Conservation (phyloP, 2,113 vertebrate species). For the Albula glossodonta region DNA sequence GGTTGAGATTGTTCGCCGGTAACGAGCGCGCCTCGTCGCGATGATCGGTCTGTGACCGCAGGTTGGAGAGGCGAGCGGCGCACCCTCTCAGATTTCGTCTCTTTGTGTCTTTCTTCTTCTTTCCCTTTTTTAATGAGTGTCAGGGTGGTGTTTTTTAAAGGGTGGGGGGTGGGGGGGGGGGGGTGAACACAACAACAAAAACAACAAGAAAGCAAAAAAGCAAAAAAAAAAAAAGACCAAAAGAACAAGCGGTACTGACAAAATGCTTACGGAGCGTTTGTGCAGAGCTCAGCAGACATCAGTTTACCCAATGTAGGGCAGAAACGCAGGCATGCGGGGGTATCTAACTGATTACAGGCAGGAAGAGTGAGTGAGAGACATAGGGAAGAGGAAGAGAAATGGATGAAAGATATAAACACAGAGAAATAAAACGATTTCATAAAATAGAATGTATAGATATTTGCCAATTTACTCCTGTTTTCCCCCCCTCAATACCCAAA, state of each 20-base stretch:
- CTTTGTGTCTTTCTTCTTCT: conserved; percentile 66
- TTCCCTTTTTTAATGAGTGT: conserved; percentile 76
- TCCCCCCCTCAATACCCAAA: background rate
- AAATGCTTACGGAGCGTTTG: conserved; percentile 76
- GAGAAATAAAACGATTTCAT: conserved; percentile 5
- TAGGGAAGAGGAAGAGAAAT: background rate
- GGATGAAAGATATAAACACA: conserved; percentile 13
- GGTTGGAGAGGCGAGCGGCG: conserved; percentile 63
- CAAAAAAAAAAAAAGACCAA: conserved; percentile 53
- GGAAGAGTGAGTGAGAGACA: conserved; percentile 31
- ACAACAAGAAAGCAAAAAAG: conserved; percentile 71
- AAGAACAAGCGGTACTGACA: conserved; percentile 72
- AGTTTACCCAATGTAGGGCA: conserved; percentile 62
- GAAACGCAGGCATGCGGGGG: conserved; percentile 42
- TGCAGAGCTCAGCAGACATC: conserved; percentile 63
- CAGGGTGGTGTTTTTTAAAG: conserved; percentile 60
- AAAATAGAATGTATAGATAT: conserved; percentile 9
- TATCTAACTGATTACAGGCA: conserved; percentile 47
- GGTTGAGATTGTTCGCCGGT: conserved; percentile 47
- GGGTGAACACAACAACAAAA: conserved; percentile 62
- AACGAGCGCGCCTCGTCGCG: conserved; percentile 61
- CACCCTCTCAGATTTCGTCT: conserved; percentile 52
- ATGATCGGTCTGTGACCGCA: conserved; percentile 72
- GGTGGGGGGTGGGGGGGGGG: conserved; percentile 29
- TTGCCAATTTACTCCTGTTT: conserved; percentile 5